Conservation (phyloP, 2,888 invertebrate species). For the Lasioglossum lativentre region DNA sequence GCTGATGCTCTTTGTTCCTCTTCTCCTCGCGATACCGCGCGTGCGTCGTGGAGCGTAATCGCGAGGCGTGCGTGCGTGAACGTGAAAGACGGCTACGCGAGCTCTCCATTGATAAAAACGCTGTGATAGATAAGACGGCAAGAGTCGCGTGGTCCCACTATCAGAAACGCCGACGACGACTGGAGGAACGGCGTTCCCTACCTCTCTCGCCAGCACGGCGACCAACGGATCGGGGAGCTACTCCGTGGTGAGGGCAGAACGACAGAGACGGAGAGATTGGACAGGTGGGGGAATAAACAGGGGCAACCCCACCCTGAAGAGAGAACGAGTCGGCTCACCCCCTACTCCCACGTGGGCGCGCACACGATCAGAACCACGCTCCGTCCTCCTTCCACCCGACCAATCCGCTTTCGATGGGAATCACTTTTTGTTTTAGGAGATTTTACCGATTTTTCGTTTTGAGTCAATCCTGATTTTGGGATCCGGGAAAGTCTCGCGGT, state of each 20-base stretch:
- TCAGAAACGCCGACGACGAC: slow-evolving; percentile 75
- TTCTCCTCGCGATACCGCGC: slow-evolving; percentile 69
- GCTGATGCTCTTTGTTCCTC: slow-evolving; percentile 39
- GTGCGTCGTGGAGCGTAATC: slow-evolving; percentile 70
- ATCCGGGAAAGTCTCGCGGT: background rate
- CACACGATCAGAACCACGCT: slow-evolving; percentile 56
- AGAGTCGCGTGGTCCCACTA: slow-evolving; percentile 70
- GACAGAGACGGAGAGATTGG: slow-evolving; percentile 15
- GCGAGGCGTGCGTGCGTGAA: slow-evolving; percentile 73
- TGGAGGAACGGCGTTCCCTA: slow-evolving; percentile 66
- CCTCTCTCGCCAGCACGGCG: slow-evolving; percentile 39
- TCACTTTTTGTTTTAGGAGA: background rate
- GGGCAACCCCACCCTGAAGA: slow-evolving; percentile 24
- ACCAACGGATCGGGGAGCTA: slow-evolving; percentile 48
- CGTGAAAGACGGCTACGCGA: slow-evolving; percentile 67
- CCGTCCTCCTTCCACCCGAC: slow-evolving; percentile 51
- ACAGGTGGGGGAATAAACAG: slow-evolving; percentile 55
- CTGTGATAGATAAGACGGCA: slow-evolving; percentile 58
- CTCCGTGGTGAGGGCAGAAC: slow-evolving; percentile 55
- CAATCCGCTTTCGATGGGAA: background rate
- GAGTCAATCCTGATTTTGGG: too few species aligned
- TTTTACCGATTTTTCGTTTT: background rate
- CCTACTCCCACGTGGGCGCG: slow-evolving; percentile 28
- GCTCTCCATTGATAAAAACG: slow-evolving; percentile 73
- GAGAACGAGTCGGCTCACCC: background rate